A percentile compares a stretch with the other conserved stretches of the same genome.
Evolutionary conservation across 1,140 invertebrate genomes (phyloP).

Genomic region (Drosophila leontia): DNA sequence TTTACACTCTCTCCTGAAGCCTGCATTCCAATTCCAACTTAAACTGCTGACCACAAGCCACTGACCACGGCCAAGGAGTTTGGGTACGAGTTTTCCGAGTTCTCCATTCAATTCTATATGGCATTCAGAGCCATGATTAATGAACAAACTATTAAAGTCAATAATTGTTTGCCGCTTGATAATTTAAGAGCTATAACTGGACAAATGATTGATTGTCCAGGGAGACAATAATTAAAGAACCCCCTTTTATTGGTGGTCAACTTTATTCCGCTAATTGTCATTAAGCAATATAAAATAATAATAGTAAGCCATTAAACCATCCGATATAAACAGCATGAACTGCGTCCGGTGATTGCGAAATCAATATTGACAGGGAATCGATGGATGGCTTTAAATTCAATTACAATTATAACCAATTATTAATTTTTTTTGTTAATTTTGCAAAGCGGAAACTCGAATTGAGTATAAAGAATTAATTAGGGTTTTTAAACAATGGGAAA

Average conservation of each 20-base stretch:
- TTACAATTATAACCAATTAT: not conserved
- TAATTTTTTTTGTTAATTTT: not conserved
- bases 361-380: slow-evolving; percentile 53
- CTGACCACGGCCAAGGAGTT: slow-evolving; percentile 21
- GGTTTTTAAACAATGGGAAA: not conserved
- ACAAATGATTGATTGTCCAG: slow-evolving; percentile 47
- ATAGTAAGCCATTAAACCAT: slow-evolving; percentile 18
- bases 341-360: slow-evolving; percentile 54
- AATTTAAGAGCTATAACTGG: slow-evolving; percentile 40
- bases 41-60: slow-evolving; percentile 21
- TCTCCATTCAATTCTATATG: slow-evolving; percentile 21
- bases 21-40: slow-evolving; percentile 4
- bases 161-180: slow-evolving; percentile 43
- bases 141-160: slow-evolving; percentile 53
- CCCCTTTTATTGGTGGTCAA: not conserved
- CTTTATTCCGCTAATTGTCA: slow-evolving; percentile 57
- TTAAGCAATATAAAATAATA: slow-evolving; percentile 37
- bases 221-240: slow-evolving; percentile 12
- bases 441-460: too few relatives aligned
- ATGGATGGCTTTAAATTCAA: not conserved
- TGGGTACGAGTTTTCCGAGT: slow-evolving; percentile 2
- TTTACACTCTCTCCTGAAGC: not conserved
- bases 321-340: not conserved
- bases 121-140: slow-evolving; percentile 36
- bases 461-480: too few relatives aligned